Conservation (phyloP, 1,140 invertebrate species). For the Periplaneta americana region DNA sequence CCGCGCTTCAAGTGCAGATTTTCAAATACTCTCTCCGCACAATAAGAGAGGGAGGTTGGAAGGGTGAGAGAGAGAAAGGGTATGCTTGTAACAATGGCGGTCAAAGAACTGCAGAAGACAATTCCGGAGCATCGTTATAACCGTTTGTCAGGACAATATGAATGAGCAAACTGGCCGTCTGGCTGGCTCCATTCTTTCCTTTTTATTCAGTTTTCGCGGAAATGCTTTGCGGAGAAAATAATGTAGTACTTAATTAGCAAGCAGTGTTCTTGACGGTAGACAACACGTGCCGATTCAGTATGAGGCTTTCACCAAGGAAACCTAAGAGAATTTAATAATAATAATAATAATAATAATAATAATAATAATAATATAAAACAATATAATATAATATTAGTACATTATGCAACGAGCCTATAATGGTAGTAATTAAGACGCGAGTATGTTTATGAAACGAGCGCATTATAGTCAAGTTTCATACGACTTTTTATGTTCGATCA, state of each 20-base stretch:
- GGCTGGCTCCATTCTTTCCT: too few species aligned
- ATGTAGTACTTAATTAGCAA: background rate
- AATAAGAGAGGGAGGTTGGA: background rate
- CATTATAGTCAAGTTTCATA: too few species aligned
- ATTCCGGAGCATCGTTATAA: background rate
- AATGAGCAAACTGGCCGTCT: background rate
- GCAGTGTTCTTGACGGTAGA: background rate
- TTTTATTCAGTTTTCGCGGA: background rate
- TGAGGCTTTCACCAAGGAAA: too few species aligned
- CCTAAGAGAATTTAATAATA: too few species aligned
- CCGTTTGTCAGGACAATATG: background rate
- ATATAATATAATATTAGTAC: too few species aligned
- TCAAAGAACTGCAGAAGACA: background rate
- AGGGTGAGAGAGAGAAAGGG: background rate
- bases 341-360: too few species aligned
- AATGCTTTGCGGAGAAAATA: background rate
- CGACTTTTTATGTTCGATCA: too few species aligned
- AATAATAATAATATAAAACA: too few species aligned
- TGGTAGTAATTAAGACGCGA: too few species aligned
- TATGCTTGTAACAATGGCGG: background rate
- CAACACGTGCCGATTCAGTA: too few species aligned
- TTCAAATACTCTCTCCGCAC: background rate
- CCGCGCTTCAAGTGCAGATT: background rate
- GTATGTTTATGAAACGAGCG: too few species aligned
- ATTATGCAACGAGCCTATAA: too few species aligned